Conservation (phyloP, 1,140 invertebrate genomes). For the Polyergus mexicanus region DNA sequence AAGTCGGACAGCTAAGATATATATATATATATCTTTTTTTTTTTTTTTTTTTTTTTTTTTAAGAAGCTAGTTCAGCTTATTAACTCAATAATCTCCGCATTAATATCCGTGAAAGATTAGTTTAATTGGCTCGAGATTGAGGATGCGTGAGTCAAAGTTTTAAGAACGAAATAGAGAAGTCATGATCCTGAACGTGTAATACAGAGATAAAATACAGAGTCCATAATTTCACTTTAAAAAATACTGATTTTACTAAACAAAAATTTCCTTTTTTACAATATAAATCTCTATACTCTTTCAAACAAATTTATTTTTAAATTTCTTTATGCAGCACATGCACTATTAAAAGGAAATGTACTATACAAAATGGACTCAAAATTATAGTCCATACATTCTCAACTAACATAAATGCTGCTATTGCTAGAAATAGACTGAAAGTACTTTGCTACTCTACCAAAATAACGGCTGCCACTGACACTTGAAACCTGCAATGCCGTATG, state of each 20-base stretch:
- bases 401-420: not conserved
- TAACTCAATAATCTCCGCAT: constrained; percentile 1
- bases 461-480: constrained; percentile 9
- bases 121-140: constrained; percentile 16
- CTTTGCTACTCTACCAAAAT: constrained; percentile 33
- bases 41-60: not conserved
- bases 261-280: too few species aligned
- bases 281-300: not conserved
- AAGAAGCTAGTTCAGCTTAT: constrained; percentile 28
- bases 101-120: constrained; percentile 39
- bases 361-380: not conserved
- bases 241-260: not conserved
- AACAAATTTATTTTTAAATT: not conserved
- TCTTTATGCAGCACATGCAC: not conserved
- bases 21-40: not conserved
- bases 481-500: not conserved
- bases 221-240: not conserved
- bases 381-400: too few species aligned
- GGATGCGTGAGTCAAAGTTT: not conserved
- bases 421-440: constrained; percentile 10
- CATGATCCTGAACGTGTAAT: not conserved
- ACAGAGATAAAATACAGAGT: not conserved
- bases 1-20: not conserved
- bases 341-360: not conserved
- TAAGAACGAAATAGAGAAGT: not conserved